Evolutionary conservation across 2,797 vertebrate genomes (phyloP).

Genomic region (Falco rusticolus): DNA sequence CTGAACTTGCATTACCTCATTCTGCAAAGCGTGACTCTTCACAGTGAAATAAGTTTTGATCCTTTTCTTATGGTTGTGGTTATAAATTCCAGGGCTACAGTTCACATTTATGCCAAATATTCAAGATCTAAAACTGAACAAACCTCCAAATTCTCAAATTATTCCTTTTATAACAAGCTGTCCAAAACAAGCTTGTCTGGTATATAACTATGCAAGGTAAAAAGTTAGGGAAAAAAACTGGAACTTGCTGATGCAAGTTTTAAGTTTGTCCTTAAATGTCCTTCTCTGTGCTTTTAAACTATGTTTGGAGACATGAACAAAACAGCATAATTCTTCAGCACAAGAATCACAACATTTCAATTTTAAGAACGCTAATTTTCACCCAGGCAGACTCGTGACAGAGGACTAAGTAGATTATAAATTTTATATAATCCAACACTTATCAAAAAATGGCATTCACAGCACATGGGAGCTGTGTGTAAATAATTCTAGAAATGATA

Average conservation of each 20-base stretch:
- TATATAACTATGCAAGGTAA: background rate
- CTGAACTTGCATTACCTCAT: slow-evolving; percentile 29
- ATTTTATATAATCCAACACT: background rate
- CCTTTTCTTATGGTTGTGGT: slow-evolving; percentile 9
- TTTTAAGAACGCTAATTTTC: background rate
- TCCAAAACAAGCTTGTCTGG: slow-evolving; percentile 27
- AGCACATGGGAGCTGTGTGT: background rate
- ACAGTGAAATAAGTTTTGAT: slow-evolving; percentile 33
- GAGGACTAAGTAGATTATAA: background rate
- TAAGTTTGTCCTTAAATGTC: slow-evolving; percentile 8
- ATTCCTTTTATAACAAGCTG: background rate
- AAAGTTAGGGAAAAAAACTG: background rate
- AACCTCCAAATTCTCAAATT: background rate
- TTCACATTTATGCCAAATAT: slow-evolving; percentile 12
- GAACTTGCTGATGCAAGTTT: slow-evolving; percentile 2
- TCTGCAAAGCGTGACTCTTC: background rate
- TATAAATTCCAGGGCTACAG: slow-evolving; percentile 43
- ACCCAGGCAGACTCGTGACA: background rate
- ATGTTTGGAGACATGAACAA: background rate
- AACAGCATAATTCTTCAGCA: background rate
- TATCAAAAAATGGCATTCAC: background rate
- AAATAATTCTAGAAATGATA: background rate
- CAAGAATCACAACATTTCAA: background rate
- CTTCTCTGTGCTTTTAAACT: background rate
- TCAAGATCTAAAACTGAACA: slow-evolving; percentile 1